Base-by-base conservation (phyloP, 2,113 vertebrate genomes). In the Machaerirhynchus nigripectus region DNA sequence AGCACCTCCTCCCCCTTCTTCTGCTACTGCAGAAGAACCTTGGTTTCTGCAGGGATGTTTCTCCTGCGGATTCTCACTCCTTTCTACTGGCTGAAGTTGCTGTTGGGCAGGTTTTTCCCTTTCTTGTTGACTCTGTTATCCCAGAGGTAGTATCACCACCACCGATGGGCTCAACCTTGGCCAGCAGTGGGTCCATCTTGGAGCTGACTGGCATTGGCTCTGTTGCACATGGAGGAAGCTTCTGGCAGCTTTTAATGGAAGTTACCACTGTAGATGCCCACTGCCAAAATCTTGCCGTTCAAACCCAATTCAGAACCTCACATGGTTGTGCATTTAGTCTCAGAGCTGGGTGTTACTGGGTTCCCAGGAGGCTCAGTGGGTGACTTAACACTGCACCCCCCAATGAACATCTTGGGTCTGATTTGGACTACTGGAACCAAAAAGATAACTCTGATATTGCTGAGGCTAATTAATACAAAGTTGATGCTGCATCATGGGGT, bases 121-220 rank as follows among this genome's bases (percentile, higher is more conserved):
- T n/a, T n/a, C 21, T 61, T 67, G 18, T 37, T 68, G 37, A 44
- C 9, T 35, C 13, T 55, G 4, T 67, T 86, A 8, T 63, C 28
- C 24, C 28, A 52, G 65, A 17, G 21, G 13, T 24, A 6, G 61
- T 60, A 5, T 7, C 27, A 55, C 15, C 11, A 4, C 69, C 28
- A 5, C 10, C 0, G 0, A 44, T 11, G 61, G 56, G 26, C 31
- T n/a, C 0, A 0, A 13, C 37, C 13, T 42, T 60, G 20, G 40
- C 23, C 40, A 44, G 23, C 13, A 6, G 10, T 18, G 35, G 22
- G 31, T 42, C 60, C 2, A 0, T 30, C 40, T 37, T 44, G 55
- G 9, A 30, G 33, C 16, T 21, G 6, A 22, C 46, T 75, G 68
- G 11, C 9, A 30, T 26, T 50, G 40, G 27, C 42, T 73, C 26